Percentiles rank a stretch among this genome's conserved stretches.
Conservation (phyloP, 64 coral and sea anemone species). For the Stichodactyla mertensii region DNA sequence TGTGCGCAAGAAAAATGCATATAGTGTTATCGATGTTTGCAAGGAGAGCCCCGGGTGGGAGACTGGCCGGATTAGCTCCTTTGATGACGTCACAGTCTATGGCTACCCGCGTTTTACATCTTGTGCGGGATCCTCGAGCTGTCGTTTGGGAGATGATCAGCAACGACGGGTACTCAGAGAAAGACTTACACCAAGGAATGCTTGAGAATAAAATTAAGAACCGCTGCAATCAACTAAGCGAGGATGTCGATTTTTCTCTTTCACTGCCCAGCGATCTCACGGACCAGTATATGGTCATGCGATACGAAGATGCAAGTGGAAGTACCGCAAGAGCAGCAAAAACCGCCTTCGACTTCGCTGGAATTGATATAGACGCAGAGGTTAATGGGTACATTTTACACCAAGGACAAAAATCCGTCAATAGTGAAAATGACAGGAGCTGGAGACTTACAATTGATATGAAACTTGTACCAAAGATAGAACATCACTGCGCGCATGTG, state of each 20-base stretch:
- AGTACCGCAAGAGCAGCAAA: not conserved
- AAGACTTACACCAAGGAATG: not conserved
- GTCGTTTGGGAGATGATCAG: conserved; percentile 43
- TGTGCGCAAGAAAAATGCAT: conserved; percentile 29
- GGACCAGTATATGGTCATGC: conserved; percentile 29
- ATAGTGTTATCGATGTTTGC: conserved; percentile 40
- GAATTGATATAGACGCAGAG: conserved; percentile 20
- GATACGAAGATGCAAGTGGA: conserved; percentile 40
- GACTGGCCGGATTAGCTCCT: conserved; percentile 27
- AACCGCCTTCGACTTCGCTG: conserved; percentile 35
- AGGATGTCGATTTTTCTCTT: conserved; percentile 11
- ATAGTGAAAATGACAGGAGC: not conserved
- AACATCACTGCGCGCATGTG: conserved; percentile 43
- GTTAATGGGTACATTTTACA: conserved; percentile 34
- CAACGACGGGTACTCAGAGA: not conserved
- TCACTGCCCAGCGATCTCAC: not conserved
- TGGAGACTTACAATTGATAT: not conserved
- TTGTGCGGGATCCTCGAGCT: conserved; percentile 68
- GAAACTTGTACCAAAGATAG: conserved; percentile 11
- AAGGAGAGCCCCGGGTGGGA: conserved; percentile 7
- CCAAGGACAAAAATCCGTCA: conserved; percentile 3
- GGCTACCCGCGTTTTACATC: conserved; percentile 32
- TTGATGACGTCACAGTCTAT: not conserved
- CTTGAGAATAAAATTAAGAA: conserved; percentile 25
- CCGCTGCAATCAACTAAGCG: conserved; percentile 20